Evolutionary conservation across 1,140 invertebrate genomes (phyloP).

Genomic region (Zelostemma sp.): DNA sequence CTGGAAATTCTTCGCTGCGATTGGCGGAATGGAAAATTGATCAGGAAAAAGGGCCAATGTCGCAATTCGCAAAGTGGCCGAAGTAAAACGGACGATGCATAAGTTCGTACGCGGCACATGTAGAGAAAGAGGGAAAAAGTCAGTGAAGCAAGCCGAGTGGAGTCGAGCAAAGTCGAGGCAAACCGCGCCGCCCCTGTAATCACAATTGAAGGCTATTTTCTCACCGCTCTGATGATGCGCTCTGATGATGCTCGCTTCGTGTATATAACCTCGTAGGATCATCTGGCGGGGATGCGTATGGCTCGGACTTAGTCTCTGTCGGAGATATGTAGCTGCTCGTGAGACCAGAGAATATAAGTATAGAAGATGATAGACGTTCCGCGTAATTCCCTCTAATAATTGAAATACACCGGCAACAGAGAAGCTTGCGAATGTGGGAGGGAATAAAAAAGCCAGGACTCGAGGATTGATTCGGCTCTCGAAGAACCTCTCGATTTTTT

Average conservation of each 20-base stretch:
- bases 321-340: constrained; percentile 50
- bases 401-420: constrained; percentile 68
- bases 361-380: constrained; percentile 69
- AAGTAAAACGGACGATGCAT: not conserved
- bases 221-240: constrained; percentile 70
- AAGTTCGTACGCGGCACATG: constrained; percentile 9
- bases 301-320: constrained; percentile 49
- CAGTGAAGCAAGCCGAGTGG: constrained; percentile 24
- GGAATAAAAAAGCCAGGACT: not conserved
- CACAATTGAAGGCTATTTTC: constrained; percentile 72
- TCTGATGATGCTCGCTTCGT: constrained; percentile 52
- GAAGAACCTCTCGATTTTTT: too few species aligned
- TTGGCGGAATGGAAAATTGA: too few species aligned
- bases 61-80: not conserved
- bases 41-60: not conserved
- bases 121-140: constrained; percentile 6
- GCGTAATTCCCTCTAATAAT: constrained; percentile 72
- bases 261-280: constrained; percentile 66
- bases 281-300: constrained; percentile 54
- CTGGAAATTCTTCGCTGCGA: too few species aligned
- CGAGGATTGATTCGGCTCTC: not conserved
- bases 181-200: constrained; percentile 69
- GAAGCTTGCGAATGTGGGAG: constrained; percentile 5
- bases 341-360: constrained; percentile 70
- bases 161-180: constrained; percentile 52